phyloP scores from a whole-genome alignment of 2,113 vertebrate species.

The Mus spicilegus region DNA sequence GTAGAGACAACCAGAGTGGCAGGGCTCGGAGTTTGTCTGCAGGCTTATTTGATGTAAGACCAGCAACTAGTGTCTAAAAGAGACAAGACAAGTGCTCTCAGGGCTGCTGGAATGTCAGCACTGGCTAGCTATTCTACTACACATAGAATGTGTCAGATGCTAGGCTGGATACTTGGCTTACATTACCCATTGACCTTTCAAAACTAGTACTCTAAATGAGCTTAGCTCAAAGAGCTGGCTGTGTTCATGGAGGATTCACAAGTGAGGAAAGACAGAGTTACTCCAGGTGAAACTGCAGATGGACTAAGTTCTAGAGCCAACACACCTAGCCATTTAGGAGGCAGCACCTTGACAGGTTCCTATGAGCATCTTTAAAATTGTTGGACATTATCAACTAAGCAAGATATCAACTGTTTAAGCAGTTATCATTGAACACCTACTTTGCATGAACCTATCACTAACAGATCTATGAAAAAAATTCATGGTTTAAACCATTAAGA shows the following conservation, averaged over 20 bases:
- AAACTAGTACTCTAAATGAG: neutral
- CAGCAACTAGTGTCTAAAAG: constrained; percentile 93
- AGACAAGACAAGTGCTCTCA: constrained; percentile 4
- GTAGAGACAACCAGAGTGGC: constrained; percentile 96
- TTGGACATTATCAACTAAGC: neutral
- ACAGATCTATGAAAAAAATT: neutral
- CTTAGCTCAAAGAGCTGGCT: neutral
- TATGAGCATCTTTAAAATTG: neutral
- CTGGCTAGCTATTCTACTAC: neutral
- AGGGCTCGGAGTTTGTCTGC: constrained; percentile 95
- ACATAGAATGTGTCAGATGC: neutral
- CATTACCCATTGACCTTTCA: neutral
- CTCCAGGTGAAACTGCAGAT: neutral
- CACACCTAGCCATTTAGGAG: neutral
- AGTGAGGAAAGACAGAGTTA: neutral
- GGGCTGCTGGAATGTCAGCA: neutral
- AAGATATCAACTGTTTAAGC: neutral
- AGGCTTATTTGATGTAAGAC: constrained; percentile 94
- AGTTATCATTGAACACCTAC: neutral
- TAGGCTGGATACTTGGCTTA: neutral
- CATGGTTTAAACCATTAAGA: neutral
- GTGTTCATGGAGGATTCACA: neutral
- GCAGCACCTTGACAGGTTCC: neutral
- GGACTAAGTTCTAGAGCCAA: neutral
- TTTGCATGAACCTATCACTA: neutral